Evolutionary conservation across 2,888 invertebrate species (phyloP), one percentile per base, ranked within the genome.

Genomic region (Leptogaster cylindrica): DNA sequence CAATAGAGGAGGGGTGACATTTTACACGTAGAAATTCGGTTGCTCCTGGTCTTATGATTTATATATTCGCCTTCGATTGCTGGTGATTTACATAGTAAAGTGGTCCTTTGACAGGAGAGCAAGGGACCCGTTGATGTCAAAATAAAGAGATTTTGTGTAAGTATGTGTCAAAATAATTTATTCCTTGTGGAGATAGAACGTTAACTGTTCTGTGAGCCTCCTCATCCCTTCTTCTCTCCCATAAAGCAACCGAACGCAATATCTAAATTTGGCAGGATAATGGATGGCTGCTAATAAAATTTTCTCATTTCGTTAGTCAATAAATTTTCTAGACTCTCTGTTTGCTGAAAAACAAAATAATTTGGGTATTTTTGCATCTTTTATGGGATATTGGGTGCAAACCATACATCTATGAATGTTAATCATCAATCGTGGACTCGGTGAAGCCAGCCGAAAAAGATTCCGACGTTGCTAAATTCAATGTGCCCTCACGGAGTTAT

Each of bases 291-390:
- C 64, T 64, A 64, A 68, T 68, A 64, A 64, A 61, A 68, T 64
- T 68, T 68, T 52, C 64, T 64, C 64, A 52, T 64, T 68, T 68
- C 63, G 51, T 51, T 68, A 51, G 64, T 46, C 68, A 50, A 68
- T 68, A 68, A 68, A 68, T 68, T 68, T 64, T 25, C 48, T 14
- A 33, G 23, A 64, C 16, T 31, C 23, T 64, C 16, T 48, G 16
- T 16, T 48, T 61, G 61, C 8, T 61, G 44, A 61, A 61, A 44
- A 61, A 44, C 44, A 55, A 55, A 55, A 28, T 61, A 44, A 61
- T 41, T 61, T 44, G 16, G 27, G 44, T 28, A 61, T 41, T 44
- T 61, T 61, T 61, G 61, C 61, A 61, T 61, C 36, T 65, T 68
- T 68, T 55, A 65, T 68, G 48, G 46, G 33, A 39, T 52, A 68